These are phyloP conservation scores for Lathronympha strigana DNA, from an alignment of 2,888 invertebrate species.

Conservation along the genomic window DNA sequence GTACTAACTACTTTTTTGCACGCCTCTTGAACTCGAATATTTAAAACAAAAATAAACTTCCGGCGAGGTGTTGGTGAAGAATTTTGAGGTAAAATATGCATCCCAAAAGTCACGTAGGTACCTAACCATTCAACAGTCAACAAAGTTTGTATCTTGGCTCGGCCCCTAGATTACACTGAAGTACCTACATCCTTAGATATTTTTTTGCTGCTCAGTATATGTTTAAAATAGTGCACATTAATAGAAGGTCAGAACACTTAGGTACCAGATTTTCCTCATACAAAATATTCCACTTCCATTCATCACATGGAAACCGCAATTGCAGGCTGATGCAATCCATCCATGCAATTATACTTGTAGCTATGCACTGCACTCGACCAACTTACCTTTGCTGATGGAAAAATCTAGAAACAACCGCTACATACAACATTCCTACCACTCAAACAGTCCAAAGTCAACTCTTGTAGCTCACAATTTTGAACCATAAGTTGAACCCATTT, in stretches of 20 bases:
- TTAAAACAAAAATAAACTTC: no score
- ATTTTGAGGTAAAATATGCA: no score
- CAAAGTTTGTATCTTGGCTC: no score
- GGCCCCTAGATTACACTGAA: no score
- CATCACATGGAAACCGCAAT: slow-evolving; percentile 24
- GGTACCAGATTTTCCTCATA: slow-evolving; percentile 15
- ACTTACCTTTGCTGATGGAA: slow-evolving; percentile 18
- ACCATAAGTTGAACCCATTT: background rate
- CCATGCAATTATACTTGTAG: slow-evolving; percentile 27
- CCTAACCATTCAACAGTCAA: no score
- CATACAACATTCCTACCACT: background rate
- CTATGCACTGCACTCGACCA: slow-evolving; percentile 11
- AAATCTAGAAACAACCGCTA: slow-evolving; percentile 18
- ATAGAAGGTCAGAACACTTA: slow-evolving; percentile 15
- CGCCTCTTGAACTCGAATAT: no score
- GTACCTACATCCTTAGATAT: background rate
- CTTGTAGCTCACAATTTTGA: background rate
- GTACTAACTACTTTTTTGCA: no score
- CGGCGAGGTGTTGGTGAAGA: no score
- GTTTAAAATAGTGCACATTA: slow-evolving; percentile 4
- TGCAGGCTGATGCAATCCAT: slow-evolving; percentile 36
- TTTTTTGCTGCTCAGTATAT: background rate
- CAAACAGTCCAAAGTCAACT: background rate
- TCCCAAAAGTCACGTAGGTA: no score
- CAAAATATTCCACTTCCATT: slow-evolving; percentile 24